Conservation (phyloP, 2,113 vertebrate genomes). For the Rhinichthys klamathensis region DNA sequence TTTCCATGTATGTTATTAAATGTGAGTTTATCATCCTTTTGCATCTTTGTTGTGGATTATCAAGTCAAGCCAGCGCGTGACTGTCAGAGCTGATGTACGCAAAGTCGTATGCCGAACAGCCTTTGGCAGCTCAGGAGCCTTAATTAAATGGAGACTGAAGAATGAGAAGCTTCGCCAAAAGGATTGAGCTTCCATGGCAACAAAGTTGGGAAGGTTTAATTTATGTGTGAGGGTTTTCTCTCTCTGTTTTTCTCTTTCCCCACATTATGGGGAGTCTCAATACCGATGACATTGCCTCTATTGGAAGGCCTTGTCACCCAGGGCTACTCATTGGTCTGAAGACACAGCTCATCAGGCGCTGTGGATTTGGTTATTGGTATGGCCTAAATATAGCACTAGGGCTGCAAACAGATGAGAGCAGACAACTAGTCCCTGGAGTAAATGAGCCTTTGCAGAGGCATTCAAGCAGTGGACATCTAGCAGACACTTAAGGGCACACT, state of each 20-base stretch:
- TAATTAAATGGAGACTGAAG: constrained; percentile 73
- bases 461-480: neutral
- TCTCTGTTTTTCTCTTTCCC: neutral
- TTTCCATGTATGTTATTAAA: too few relatives aligned
- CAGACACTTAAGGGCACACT: neutral
- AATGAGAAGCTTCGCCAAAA: constrained; percentile 34
- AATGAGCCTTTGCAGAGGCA: neutral
- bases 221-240: constrained; percentile 29
- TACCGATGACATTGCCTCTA: constrained; percentile 12
- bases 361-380: constrained; percentile 19
- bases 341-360: constrained; percentile 21
- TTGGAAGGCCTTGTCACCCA: constrained; percentile 19
- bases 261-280: constrained; percentile 10
- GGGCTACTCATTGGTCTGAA: constrained; percentile 20
- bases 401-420: constrained; percentile 8
- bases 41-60: too few relatives aligned
- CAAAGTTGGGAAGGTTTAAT: constrained; percentile 44
- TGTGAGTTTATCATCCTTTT: too few relatives aligned
- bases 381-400: constrained; percentile 30
- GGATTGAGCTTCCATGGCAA: constrained; percentile 53
- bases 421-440: constrained; percentile 6
- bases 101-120: constrained; percentile 53
- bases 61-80: too few relatives aligned
- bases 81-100: constrained; percentile 54
- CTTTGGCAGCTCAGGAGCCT: constrained; percentile 70